Evolutionary conservation across 2,113 vertebrate genomes (phyloP), one percentile per base, ranked within the genome.

Genomic region (Macquaria ambigua): DNA sequence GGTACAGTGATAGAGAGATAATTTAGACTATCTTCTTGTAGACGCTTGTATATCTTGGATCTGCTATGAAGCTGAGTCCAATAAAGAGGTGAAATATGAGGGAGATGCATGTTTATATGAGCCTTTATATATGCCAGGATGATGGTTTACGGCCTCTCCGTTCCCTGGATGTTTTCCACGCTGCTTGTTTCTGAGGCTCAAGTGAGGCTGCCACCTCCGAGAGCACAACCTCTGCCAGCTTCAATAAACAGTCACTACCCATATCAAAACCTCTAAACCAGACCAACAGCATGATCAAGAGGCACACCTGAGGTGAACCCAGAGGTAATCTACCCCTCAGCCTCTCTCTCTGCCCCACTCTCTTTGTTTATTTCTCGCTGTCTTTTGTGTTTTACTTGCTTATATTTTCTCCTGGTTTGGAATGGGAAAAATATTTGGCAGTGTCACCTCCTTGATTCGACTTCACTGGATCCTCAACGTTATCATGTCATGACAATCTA

Each of bases 281-380:
- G 70, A 82, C 88, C 90, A 90, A 82, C 84, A 90, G 79, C 74
- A 64, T 87, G 89, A 93, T 92, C 83, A 90, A 90, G 86, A 89
- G 90, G 77, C 71, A 79, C 84, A 90, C 79, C 89, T 89, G 76
- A 87, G 89, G 73, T 93, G 96, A 97, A 89, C 90, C 81, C 77
- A 83, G 83, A 89, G 86, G 82, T 91, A 83, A 92, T 93, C 87
- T 86, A 76, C 64, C 75, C 75, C 70, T 83, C 81, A 77, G 81
- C 71, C 55, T 82, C 58, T 76, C 46, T 79, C 72, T 56, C 56
- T 21, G 43, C 34, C 71, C 72, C 52, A 21, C 50, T 70, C 64
- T 77, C 59, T 86, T 78, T 90, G 58, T 86, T 92, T 88, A 79
- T 88, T 83, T 79, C 77, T 81, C 62, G 53, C 64, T 83, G 74